Base-by-base conservation (phyloP, 2,113 vertebrate species). In the Percopsis transmontana region DNA sequence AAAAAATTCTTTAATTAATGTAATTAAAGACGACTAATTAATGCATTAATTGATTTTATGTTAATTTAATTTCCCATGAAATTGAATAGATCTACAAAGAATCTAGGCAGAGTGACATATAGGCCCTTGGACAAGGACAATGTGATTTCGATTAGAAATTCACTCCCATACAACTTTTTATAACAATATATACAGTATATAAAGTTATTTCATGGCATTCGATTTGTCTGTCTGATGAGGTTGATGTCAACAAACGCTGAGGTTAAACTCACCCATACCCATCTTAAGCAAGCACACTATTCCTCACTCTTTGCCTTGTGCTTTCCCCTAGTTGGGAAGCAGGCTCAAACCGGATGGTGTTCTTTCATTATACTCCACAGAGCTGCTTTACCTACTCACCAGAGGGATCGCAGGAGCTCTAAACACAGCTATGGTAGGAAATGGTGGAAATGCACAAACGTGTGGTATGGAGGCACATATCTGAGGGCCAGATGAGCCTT, bases 11-110 rank as follows among this genome's bases (percentile, higher is more conserved):
- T 54, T 67, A 81, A 85, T 90, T 85, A 70, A 75, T 85, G 85
- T 93, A 88, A 93, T 93, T 93, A 92, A 92, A 87, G 68, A 77
- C 82, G 62, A 81, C 88, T 91, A 92, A 92, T 91, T 90, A 90
- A 88, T 91, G 86, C 66, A 89, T 91, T 91, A 92, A 93, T 92
- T 91, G 90, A 91, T 91, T 91, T 91, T 90, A 91, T 89, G 90
- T 87, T 91, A 93, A 92, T 92, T 90, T 65, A 84, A 89, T 91
- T 89, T 90, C 78, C 83, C 81, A 67, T 88, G 80, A 86, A 85
- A 89, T 83, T 75, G 81, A 50, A 71, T 70, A 76, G 82, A 85
- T 89, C 91, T 84, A 79, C 68, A 55, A 84, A 85, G 85, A 83
- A 67, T 55, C 61, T 51, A 19, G 21, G 67, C 2, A 62, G 71